phyloP scores from a whole-genome alignment of 2,113 vertebrate species.

The Glaucomys volans region DNA sequence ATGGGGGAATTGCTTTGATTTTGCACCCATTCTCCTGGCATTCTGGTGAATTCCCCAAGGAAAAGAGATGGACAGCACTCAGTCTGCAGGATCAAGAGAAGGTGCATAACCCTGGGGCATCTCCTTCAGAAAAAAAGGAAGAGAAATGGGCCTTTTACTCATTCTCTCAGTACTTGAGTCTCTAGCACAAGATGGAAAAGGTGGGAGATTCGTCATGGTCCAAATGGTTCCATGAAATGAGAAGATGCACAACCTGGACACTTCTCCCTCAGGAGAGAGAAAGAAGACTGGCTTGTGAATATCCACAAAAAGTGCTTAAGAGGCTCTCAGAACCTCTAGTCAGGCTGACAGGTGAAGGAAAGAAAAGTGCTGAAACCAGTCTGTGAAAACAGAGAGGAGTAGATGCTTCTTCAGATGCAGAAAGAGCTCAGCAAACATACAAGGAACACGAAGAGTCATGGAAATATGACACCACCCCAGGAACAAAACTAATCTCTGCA shows the following conservation, averaged over 20 bases:
- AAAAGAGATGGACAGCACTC: not conserved
- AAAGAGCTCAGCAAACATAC: not conserved
- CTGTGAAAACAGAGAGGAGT: not conserved
- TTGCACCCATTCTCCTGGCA: not conserved
- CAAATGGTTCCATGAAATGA: not conserved
- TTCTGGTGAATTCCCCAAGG: not conserved
- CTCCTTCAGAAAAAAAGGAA: not conserved
- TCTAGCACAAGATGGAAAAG: not conserved
- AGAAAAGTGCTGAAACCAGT: not conserved
- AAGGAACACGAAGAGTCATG: not conserved
- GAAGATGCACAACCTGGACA: not conserved
- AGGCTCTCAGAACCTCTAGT: not conserved
- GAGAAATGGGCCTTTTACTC: not conserved
- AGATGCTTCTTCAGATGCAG: not conserved
- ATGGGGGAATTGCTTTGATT: not conserved
- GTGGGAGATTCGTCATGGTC: not conserved
- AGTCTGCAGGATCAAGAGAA: not conserved
- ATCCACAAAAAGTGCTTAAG: not conserved
- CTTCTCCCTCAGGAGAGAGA: not conserved
- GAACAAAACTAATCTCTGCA: not conserved
- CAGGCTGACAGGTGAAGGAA: not conserved
- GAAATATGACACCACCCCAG: not conserved
- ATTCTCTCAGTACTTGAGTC: not conserved
- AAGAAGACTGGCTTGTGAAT: not conserved
- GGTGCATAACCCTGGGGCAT: not conserved